These are phyloP conservation scores for Sebastiscus albofasciatus DNA, from an alignment of 2,797 vertebrate genomes.

Conservation along the genomic window DNA sequence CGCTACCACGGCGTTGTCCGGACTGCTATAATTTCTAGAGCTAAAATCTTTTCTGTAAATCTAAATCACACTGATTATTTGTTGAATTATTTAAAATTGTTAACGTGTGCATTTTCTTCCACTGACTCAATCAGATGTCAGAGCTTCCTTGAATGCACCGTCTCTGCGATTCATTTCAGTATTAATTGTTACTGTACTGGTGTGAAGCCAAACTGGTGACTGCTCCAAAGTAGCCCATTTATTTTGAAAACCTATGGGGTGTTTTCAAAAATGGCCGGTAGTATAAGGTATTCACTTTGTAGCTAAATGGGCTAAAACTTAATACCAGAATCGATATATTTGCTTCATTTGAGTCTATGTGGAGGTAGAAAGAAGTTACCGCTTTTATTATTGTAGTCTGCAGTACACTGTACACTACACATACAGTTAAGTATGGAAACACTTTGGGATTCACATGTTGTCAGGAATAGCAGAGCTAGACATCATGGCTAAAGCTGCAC, in stretches of 20 bases:
- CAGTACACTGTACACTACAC: too few relatives aligned
- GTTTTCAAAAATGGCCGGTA: not conserved
- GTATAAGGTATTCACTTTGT: not conserved
- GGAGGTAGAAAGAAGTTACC: too few relatives aligned
- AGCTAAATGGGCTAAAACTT: not conserved
- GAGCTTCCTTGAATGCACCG: not conserved
- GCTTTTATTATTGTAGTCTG: too few relatives aligned
- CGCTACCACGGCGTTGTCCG: not conserved
- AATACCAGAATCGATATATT: too few relatives aligned
- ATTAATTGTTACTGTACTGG: not conserved
- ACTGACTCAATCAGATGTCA: not conserved
- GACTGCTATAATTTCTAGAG: not conserved
- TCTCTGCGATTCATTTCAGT: not conserved
- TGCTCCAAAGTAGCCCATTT: not conserved
- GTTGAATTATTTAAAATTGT: not conserved
- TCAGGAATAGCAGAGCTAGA: too few relatives aligned
- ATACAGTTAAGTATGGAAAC: too few relatives aligned
- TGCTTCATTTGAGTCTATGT: too few relatives aligned
- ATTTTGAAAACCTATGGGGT: not conserved
- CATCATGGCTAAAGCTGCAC: too few relatives aligned
- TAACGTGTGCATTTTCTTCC: not conserved
- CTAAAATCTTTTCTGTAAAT: not conserved
- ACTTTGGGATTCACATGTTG: too few relatives aligned
- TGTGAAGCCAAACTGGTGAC: not conserved
- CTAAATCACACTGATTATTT: not conserved